Percentiles rank a stretch among this genome's conserved stretches.
These are phyloP conservation scores for Sycophila texana DNA, from an alignment of 2,888 invertebrate genomes.

Conservation along the genomic window DNA sequence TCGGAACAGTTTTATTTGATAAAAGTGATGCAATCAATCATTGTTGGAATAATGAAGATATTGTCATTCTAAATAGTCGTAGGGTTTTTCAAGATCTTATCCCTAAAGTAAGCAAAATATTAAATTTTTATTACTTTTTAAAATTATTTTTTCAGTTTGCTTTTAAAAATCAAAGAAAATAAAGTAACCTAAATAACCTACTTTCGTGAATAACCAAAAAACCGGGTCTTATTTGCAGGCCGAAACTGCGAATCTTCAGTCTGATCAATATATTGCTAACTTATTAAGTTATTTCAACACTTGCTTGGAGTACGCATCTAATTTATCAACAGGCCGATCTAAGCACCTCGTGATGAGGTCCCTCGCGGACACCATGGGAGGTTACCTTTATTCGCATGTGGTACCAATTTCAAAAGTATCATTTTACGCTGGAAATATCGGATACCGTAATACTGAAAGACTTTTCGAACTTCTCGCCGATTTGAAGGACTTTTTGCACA, in stretches of 20 bases:
- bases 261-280: conserved; percentile 68
- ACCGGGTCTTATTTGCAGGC: conserved; percentile 58
- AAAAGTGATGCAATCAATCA: conserved; percentile 63
- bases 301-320: conserved; percentile 66
- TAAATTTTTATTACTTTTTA: background rate
- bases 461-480: conserved; percentile 79
- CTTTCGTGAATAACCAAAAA: background rate
- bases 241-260: conserved; percentile 64
- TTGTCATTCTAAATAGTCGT: conserved; percentile 66
- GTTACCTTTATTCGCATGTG: conserved; percentile 80
- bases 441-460: conserved; percentile 78
- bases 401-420: conserved; percentile 80
- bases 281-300: conserved; percentile 70
- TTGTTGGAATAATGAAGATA: conserved; percentile 70
- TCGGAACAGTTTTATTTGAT: conserved; percentile 71
- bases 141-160: background rate
- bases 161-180: background rate
- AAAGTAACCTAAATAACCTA: background rate
- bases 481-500: conserved; percentile 78
- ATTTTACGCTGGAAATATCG: conserved; percentile 81
- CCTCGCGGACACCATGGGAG: conserved; percentile 78
- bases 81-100: conserved; percentile 70
- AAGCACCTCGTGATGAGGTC: conserved; percentile 71
- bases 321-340: conserved; percentile 67
- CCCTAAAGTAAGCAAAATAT: conserved; percentile 64